Evolutionary conservation across 2,113 vertebrate species (phyloP), one percentile per base, ranked within the genome.

Genomic region (Kryptolebias marmoratus): DNA sequence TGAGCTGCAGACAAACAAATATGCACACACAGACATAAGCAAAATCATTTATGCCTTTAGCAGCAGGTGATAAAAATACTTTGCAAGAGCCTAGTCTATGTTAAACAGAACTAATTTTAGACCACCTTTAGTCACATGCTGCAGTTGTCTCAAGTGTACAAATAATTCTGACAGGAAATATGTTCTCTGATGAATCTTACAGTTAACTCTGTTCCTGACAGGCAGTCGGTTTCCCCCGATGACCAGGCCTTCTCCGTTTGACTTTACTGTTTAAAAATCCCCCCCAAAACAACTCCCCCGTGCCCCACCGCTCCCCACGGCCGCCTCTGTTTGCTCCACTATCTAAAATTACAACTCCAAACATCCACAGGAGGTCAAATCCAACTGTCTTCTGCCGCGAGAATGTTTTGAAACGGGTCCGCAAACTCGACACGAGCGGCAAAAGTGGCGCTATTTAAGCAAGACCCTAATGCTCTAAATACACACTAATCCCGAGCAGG

Each of bases 401-500:
- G 3, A 47, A 42, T 28, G 60, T 56, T 64, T 77, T 44, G 32
- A 61, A 68, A 60, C 50, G 48, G 31, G 49, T 32, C 71, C 42
- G 58, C 69, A 62, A 80, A 78, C 78, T 68, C 56, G 3, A 56
- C 4, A 27, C 31, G 58, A 80, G 64, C 62, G 61, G 73, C 42
- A 68, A 79, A 77, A 79, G 79, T 58, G 69, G 64, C 45, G 67
- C 83, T 84, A 82, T 87, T 88, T 84, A 87, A 87, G 85, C 79
- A 68, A 79, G 77, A 77, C 75, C 80, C 72, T 76, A 76, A 82
- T 83, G 85, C 81, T 83, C 90, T 82, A 88, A 88, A 88, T 87
- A 81, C 81, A 68, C 68, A 1, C 81, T 86, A 90, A 87, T 86
- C 86, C 83, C 47, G 65, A 81, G 88, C 81, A 90, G 84, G 64